A percentile compares a stretch with the other conserved stretches of the same genome.
Conservation (phyloP, 2,888 invertebrate species). For the Macrophya alboannulata region DNA sequence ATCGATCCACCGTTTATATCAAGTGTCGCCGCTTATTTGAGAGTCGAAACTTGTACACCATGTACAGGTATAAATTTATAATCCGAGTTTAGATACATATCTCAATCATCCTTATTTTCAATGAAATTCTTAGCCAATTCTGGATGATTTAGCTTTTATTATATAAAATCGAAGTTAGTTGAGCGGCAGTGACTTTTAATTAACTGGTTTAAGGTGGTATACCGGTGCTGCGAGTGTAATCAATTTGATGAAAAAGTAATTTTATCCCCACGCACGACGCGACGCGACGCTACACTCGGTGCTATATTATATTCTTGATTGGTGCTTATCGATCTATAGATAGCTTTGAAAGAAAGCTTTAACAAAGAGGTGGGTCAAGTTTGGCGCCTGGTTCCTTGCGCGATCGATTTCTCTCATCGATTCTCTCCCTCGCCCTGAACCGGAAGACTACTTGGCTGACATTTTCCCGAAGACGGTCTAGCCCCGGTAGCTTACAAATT, state of each 20-base stretch:
- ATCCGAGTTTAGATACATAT: neutral
- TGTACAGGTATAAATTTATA: neutral
- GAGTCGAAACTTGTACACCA: neutral
- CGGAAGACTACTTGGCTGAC: conserved; percentile 42
- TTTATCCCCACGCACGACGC: conserved; percentile 37
- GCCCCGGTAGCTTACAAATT: conserved; percentile 38
- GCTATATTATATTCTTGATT: conserved; percentile 34
- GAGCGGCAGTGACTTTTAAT: conserved; percentile 40
- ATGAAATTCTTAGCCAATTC: neutral
- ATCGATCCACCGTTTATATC: neutral
- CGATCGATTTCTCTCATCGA: conserved; percentile 35
- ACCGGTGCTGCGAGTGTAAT: conserved; percentile 18
- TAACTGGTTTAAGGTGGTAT: conserved; percentile 1
- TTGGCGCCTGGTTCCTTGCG: conserved; percentile 19
- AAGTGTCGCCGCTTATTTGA: neutral
- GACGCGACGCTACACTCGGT: neutral
- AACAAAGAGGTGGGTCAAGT: conserved; percentile 48
- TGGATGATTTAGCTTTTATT: neutral
- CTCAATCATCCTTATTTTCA: conserved; percentile 7
- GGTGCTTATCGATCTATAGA: conserved; percentile 42
- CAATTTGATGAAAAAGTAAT: conserved; percentile 44
- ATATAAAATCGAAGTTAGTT: neutral
- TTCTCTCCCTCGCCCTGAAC: neutral
- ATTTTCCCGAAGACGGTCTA: conserved; percentile 10
- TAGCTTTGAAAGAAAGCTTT: conserved; percentile 17